Conservation (phyloP, 2,888 invertebrate genomes). For the Polylopha cassiicola region DNA sequence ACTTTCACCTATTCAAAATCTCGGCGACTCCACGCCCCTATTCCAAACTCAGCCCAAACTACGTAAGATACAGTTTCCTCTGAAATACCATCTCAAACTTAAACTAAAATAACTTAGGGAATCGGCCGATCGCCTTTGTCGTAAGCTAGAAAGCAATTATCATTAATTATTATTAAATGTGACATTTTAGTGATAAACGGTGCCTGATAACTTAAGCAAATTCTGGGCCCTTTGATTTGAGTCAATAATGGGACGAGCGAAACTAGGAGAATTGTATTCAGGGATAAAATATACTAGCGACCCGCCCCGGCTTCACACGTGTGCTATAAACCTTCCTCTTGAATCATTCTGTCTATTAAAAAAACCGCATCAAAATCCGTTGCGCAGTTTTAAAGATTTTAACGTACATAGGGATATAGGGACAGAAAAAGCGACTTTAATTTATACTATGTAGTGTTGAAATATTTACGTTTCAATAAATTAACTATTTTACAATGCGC, state of each 20-base stretch:
- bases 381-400: too few species aligned
- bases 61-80: conserved; percentile 71
- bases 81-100: conserved; percentile 73
- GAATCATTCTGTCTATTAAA: too few species aligned
- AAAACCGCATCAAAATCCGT: too few species aligned
- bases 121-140: conserved; percentile 75
- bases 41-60: conserved; percentile 48
- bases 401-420: too few species aligned
- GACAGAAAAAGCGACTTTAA: too few species aligned
- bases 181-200: conserved; percentile 71
- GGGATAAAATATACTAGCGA: too few species aligned
- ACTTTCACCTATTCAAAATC: neutral
- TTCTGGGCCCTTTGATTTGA: conserved; percentile 38
- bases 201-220: conserved; percentile 72
- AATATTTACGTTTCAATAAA: too few species aligned
- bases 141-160: conserved; percentile 75
- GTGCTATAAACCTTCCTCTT: too few species aligned
- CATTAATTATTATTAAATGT: conserved; percentile 78
- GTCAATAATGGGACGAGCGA: conserved; percentile 3
- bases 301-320: too few species aligned
- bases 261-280: too few species aligned
- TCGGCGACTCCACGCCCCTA: conserved; percentile 34
- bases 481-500: too few species aligned
- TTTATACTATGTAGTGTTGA: too few species aligned
- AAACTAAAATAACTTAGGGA: conserved; percentile 75